These are phyloP conservation scores for Agrypnus murinus DNA, from an alignment of 2,888 invertebrate species.

Conservation along the genomic window DNA sequence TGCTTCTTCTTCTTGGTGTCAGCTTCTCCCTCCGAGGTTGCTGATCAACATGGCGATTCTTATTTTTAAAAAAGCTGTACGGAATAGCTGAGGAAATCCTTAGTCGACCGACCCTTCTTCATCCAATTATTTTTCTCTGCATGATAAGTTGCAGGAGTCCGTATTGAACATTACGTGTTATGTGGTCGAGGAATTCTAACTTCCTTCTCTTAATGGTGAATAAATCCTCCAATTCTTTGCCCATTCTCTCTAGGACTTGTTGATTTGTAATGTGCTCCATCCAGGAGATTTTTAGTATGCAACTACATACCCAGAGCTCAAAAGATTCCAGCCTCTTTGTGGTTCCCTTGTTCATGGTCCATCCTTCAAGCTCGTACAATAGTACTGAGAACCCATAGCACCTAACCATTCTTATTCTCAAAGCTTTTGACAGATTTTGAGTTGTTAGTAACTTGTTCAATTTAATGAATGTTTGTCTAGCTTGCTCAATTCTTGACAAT, in stretches of 20 bases:
- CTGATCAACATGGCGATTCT: too few species aligned
- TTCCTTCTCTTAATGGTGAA: conserved; percentile 1
- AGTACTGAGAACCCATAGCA: too few species aligned
- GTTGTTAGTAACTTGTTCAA: conserved; percentile 33
- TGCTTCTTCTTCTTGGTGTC: too few species aligned
- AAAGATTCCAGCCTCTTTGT: not conserved
- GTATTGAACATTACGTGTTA: not conserved
- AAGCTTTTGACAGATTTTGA: conserved; percentile 25
- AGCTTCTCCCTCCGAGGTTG: too few species aligned
- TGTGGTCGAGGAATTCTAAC: conserved; percentile 3
- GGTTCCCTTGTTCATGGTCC: not conserved
- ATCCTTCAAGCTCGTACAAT: not conserved
- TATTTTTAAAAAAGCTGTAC: too few species aligned
- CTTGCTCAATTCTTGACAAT: conserved; percentile 27
- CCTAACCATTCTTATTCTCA: too few species aligned
- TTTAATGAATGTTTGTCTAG: conserved; percentile 32
- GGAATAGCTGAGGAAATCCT: conserved; percentile 13
- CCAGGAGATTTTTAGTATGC: not conserved
- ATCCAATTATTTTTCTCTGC: conserved; percentile 7
- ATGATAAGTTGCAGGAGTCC: conserved; percentile 1
- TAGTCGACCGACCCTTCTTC: conserved; percentile 8
- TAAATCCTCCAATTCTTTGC: conserved; percentile 4
- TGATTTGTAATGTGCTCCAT: not conserved
- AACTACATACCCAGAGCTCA: not conserved
- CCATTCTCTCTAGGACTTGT: conserved; percentile 1